Evolutionary conservation across 2,113 vertebrate species (phyloP), one percentile per base, ranked within the genome.

Genomic region (Blennius ocellaris): DNA sequence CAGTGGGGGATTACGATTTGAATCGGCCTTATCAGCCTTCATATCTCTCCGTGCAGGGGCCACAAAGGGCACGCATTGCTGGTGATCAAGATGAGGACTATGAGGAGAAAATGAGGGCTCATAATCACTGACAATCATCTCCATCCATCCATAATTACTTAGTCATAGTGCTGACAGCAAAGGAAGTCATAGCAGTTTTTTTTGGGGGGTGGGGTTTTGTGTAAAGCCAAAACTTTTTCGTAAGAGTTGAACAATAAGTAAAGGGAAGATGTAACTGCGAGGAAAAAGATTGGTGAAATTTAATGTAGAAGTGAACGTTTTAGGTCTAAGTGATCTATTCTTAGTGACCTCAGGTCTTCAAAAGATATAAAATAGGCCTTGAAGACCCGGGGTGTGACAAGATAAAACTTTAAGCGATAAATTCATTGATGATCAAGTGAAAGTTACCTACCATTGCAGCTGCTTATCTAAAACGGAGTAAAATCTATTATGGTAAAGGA

Each of bases 1-100:
- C 74, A 51, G 66, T 14, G 15, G 67, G 40, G 80, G 73, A 82
- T 84, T 87, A 87, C 36, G 12, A 58, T 63, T 43, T 79, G 40
- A 87, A 78, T 81, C 66, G 51, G 70, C 82, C 80, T 79, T 54
- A 85, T 84, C 78, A 76, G 69, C 75, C 83, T 79, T 79, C 41
- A 63, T 41, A 74, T 84, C 70, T 80, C 73, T 51, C 60, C 68
- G 53, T 61, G 51, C 55, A 44, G 30, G 43, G 55, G 55, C 53
- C 70, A 73, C 40, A 89, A 86, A 84, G 70, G 68, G 44, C 69
- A 76, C 0, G 56, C 71, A 60, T 51, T 59, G 52, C 52, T 65
- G 11, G 50, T 62, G 73, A 73, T 85, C 76, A 85, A 69, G 16
- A 56, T 9, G 2, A 61, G 41, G 76, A 69, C 76, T 57, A 73